These are phyloP conservation scores for Drosophila teissieri DNA, from an alignment of 1,140 invertebrate species.

Conservation along the genomic window DNA sequence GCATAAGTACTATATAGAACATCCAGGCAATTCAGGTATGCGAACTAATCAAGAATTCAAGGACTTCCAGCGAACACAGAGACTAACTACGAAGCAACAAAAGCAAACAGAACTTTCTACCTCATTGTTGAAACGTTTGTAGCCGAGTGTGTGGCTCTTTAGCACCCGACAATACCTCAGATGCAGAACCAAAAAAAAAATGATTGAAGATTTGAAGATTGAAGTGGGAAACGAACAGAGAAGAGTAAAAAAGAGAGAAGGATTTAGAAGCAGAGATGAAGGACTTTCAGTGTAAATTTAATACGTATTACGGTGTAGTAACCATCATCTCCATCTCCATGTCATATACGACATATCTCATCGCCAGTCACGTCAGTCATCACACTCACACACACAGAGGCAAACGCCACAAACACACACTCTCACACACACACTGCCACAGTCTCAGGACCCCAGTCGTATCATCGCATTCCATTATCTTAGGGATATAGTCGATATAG, in stretches of 20 bases:
- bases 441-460: conserved; percentile 42
- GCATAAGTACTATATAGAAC: conserved; percentile 58
- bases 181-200: conserved; percentile 46
- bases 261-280: conserved; percentile 29
- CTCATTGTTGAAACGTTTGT: conserved; percentile 76
- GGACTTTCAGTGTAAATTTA: conserved; percentile 53
- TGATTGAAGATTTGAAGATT: conserved; percentile 9
- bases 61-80: conserved; percentile 71
- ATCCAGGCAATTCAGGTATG: conserved; percentile 83
- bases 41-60: conserved; percentile 76
- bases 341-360: conserved; percentile 32
- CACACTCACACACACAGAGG: conserved; percentile 29
- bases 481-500: conserved; percentile 36
- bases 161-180: conserved; percentile 75
- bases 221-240: neutral
- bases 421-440: conserved; percentile 32
- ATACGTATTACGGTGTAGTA: conserved; percentile 43
- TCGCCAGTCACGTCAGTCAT: conserved; percentile 57
- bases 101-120: conserved; percentile 72
- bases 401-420: conserved; percentile 30
- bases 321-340: conserved; percentile 44
- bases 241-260: conserved; percentile 3
- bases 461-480: conserved; percentile 47
- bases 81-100: conserved; percentile 54
- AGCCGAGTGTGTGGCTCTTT: conserved; percentile 60